Conservation (phyloP, 2,113 vertebrate species). For the Semnornis frantzii region DNA sequence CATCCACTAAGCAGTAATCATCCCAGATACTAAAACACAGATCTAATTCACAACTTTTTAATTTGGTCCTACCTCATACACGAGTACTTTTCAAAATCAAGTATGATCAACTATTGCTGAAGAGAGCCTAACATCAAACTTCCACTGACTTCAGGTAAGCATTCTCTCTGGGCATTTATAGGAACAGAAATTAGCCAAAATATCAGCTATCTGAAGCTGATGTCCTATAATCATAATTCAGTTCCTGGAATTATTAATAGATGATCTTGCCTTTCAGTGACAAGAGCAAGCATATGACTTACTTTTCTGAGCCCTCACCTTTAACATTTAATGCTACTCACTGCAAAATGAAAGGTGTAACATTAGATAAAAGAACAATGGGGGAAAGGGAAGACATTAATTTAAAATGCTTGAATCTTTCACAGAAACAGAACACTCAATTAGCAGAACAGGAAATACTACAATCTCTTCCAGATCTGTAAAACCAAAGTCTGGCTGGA, state of each 20-base stretch:
- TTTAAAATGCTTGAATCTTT: background rate
- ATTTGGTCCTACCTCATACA: background rate
- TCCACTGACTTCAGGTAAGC: conserved; percentile 12
- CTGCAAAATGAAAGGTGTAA: background rate
- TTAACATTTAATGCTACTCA: background rate
- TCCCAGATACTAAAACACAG: background rate
- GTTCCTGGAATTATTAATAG: conserved; percentile 1
- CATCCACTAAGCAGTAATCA: background rate
- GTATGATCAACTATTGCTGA: background rate
- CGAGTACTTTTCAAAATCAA: background rate
- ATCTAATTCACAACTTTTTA: background rate
- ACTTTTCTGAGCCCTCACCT: background rate
- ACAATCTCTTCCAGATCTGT: background rate
- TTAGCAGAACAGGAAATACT: conserved; percentile 8
- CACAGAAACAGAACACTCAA: background rate
- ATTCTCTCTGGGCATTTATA: background rate
- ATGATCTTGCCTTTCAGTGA: background rate
- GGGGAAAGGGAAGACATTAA: background rate
- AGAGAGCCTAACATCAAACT: background rate
- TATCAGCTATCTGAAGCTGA: conserved; percentile 15
- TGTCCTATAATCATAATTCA: background rate
- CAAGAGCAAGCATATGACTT: background rate
- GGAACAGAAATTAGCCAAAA: conserved; percentile 2
- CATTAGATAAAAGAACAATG: background rate
- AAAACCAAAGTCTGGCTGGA: background rate